Evolutionary conservation across 2,113 vertebrate species (phyloP).

Genomic region (Cinclus cinclus): DNA sequence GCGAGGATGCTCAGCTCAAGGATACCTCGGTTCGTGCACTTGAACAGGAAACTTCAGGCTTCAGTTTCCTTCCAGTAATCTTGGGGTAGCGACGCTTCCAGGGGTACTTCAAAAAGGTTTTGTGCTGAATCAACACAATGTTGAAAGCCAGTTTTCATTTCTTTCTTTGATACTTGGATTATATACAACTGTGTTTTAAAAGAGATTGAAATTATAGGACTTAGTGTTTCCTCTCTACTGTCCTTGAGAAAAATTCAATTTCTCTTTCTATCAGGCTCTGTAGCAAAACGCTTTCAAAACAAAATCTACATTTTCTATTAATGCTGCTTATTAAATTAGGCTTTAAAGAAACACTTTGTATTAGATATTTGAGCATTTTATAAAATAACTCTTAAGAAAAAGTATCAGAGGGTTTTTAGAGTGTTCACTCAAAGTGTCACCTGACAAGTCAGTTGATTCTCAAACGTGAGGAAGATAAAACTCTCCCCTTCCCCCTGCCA

Average conservation of each 20-base stretch:
- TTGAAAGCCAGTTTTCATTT: not conserved
- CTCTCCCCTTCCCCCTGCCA: rapidly evolving
- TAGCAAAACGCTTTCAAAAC: not conserved
- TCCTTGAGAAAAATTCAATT: not conserved
- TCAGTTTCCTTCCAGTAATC: not conserved
- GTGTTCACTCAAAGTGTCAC: not conserved
- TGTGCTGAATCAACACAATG: not conserved
- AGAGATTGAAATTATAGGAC: not conserved
- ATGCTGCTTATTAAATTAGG: not conserved
- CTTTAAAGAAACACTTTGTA: not conserved
- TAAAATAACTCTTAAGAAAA: not conserved
- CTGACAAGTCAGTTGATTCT: not conserved
- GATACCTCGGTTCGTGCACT: not conserved
- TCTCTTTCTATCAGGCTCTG: not conserved
- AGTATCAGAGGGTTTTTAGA: not conserved
- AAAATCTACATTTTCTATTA: not conserved
- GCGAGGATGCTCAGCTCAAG: not conserved
- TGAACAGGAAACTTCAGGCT: not conserved
- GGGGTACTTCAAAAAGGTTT: not conserved
- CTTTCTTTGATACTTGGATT: not conserved
- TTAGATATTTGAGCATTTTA: not conserved
- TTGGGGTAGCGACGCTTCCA: not conserved
- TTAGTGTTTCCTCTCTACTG: not conserved
- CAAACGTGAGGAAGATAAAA: not conserved
- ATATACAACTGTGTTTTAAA: rapidly evolving